Evolutionary conservation across 1,140 invertebrate genomes (phyloP), one percentile per base, ranked within the genome.

Genomic region (Caenorhabditis brenneri): DNA sequence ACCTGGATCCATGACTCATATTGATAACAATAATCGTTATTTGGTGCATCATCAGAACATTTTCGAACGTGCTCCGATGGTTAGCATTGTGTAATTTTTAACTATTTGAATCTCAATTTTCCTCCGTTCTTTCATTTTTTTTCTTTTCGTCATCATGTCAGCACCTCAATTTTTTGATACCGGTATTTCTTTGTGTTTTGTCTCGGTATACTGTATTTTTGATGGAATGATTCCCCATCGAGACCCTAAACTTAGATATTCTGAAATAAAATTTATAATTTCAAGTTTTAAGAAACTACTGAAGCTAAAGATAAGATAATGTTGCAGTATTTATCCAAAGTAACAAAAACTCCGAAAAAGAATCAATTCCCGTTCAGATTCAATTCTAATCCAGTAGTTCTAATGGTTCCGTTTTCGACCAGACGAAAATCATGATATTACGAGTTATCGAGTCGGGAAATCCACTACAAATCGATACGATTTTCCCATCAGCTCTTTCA

Each of bases 51-150:
- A 51, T 53, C 79, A 80, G 39, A 85, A 74, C 51, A 82, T 85
- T n/a, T 85, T 74, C 24, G 84, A 85, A 33, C 55, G 84, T 22
- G 79, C 84, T 39, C 84, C 84, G 2, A 85, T 85, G 84, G 84
- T 85, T n/a, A 85, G 84, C 48, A 85, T 85, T 24, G 84, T 85
- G 2, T 85, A 36, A 85, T 9, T 22, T 7, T 6, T 55, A 3
- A 27, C 9, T 55, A 42, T 55, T 27, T 15, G 22, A 55, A 27
- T 55, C 53, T 55, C 53, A 55, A 27, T 55, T 27, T 55, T 27
- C 10, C 39, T 5, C n/a, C 15, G 49, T 51, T 51, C 49, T 51
- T 51, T 51, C 49, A 51, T 51, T 51, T n/a, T 42, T 42, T 12
- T 42, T 42, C 12, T 12, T 19, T 51, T 16, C 27, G 22, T 55